Percentiles rank a stretch among this genome's conserved stretches.
phyloP scores from a whole-genome alignment of 1,140 invertebrate species.

The Marisa cornuarietis region DNA sequence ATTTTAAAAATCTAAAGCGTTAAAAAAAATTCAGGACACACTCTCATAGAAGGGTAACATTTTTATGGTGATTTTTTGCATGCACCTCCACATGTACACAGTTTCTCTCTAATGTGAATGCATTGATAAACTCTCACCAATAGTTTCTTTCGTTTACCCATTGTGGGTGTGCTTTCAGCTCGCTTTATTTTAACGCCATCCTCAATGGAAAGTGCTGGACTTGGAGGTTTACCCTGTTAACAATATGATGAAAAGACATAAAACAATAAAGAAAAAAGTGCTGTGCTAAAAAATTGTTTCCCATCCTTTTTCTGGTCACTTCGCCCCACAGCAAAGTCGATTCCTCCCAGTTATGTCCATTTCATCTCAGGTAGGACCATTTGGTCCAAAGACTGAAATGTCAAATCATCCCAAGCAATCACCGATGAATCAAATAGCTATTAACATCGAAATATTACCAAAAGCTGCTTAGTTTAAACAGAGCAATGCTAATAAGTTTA shows the following conservation, averaged over 20 bases:
- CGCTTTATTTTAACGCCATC: not conserved
- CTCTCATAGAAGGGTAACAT: not conserved
- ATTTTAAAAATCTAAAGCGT: not conserved
- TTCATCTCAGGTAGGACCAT: too few species aligned
- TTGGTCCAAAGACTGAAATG: too few species aligned
- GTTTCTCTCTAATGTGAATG: not conserved
- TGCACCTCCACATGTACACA: not conserved
- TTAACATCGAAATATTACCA: too few species aligned
- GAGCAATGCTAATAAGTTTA: too few species aligned
- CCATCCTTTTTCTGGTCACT: too few species aligned
- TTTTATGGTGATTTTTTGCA: not conserved
- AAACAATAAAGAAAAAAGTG: not conserved
- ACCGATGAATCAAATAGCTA: too few species aligned
- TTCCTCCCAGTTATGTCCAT: too few species aligned
- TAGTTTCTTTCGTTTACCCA: slow-evolving; percentile 11
- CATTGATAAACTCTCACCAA: not conserved
- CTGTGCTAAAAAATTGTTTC: too few species aligned
- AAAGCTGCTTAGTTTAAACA: too few species aligned
- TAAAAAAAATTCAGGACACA: not conserved
- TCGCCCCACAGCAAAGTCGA: too few species aligned
- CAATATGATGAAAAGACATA: not conserved
- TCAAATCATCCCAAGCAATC: too few species aligned
- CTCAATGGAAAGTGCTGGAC: not conserved
- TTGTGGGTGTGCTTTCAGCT: slow-evolving; percentile 4
- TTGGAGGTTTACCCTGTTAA: not conserved